Base-by-base conservation (phyloP, 1,140 invertebrate genomes). In the Drosophila pseudoananassae region DNA sequence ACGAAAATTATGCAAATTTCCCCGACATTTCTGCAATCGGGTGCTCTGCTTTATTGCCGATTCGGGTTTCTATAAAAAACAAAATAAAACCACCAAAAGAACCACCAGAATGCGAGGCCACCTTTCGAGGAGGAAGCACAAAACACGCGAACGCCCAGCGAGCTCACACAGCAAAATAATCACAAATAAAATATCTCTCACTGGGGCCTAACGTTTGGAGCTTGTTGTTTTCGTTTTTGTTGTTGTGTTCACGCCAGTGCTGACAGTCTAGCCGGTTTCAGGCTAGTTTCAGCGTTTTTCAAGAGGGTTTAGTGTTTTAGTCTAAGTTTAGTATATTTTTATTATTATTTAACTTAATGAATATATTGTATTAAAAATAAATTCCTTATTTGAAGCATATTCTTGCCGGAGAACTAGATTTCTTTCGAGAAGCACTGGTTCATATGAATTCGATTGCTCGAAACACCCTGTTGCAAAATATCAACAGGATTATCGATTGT, bases 1-100 rank as follows among this genome's bases (percentile, higher is more conserved):
- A 29, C 52, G 43, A 66, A 59, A 68, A 76, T 75, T 75, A 76
- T 76, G 72, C 72, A 76, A 76, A 76, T 76, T 56, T n/a, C 54
- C 12, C 10, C 47, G 50, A 33, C 71, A 33, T 53, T 56, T 66
- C 47, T 65, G 60, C 51, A 49, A 51, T 55, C 46, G 58, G 31
- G 7, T 9, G 56, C 38, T 61, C 51, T 25, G 33, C 6, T 64
- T 45, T 52, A 40, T 52, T 36, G 47, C 9, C 31, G 49, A 10
- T 40, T 38, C 27, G 20, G 27, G 38, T 59, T 33, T 33, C 36
- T 71, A 59, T 58, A 50, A 49, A 66, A 53, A 65, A 64, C 33
- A 65, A 65, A 46, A 36, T 36, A 36, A n/a, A 36, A 36, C 10
- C n/a, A n/a, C n/a, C n/a, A n/a, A n/a, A 12, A 36, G 12, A 36